Base-by-base conservation (phyloP, 2,113 vertebrate species). In the Circaetus cinerascens region DNA sequence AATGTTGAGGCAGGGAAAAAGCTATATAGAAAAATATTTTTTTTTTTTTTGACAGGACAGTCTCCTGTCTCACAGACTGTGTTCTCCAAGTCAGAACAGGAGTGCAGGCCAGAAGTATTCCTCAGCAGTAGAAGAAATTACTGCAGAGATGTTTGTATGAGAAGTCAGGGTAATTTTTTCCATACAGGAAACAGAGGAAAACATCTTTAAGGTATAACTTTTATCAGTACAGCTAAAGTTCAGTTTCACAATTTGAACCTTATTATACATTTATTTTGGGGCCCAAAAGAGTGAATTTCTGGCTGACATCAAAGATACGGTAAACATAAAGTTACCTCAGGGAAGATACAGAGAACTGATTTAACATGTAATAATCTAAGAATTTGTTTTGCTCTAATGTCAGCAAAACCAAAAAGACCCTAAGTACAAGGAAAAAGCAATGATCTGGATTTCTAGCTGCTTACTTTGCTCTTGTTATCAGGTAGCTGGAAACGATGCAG, bases 1-100 rank as follows among this genome's bases (percentile, higher is more conserved):
- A 27, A 62, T 25, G 3, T 18, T 41, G 60, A 27, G 9, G 5
- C 2, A 7, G 3, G 11, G 7, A 1, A 1, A 15, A 13, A 40
- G 0, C 22, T 67, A 4, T 15, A 18, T 6, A 72, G 60, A 71
- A 84, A 86, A 45, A 32, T 36, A 10, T 10, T 11, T 4, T 18
- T 32, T 51, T 79, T 82, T 86, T n/a, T 79, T 86, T 86, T 30
- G 4, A 22, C 2, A 20, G 14, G 34, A 51, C 16, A 69, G 5
- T 63, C 5, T 74, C 2, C 26, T 94, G 4, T 68, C 30, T 64
- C 73, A 82, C 55, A 60, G 43, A 27, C 4, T 50, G 10, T 51
- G 2, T 67, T 71, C 40, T 82, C 38, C 25, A 56, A 59, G 21
- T 10, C 46, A 83, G 43, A 71, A 63, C 11, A 85, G 36, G 21